Conservation (phyloP, 1,140 invertebrate genomes). For the Ctenoplectra terminalis region DNA sequence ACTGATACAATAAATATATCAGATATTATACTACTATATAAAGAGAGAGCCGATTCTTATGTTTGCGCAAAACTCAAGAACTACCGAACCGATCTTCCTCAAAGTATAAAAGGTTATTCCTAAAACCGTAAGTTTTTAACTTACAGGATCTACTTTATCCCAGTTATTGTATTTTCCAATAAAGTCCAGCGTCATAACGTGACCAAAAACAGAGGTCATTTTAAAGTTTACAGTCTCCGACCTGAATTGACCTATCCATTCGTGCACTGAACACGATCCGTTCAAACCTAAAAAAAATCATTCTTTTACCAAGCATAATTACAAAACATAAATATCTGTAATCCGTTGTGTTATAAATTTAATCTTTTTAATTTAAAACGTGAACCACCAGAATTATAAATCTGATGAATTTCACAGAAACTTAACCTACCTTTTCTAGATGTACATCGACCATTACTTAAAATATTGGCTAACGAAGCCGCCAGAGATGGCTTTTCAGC, state of each 20-base stretch:
- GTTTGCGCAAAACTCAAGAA: too few species aligned
- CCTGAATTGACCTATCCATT: constrained; percentile 94
- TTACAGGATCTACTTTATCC: constrained; percentile 98
- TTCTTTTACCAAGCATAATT: neutral
- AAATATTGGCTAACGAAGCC: constrained; percentile 95
- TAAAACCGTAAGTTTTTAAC: constrained; percentile 48
- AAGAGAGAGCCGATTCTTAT: too few species aligned
- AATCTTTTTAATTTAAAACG: neutral
- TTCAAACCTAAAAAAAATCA: constrained; percentile 88
- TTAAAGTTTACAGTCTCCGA: constrained; percentile 91
- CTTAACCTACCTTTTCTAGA: constrained; percentile 91
- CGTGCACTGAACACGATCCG: constrained; percentile 95
- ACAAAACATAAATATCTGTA: neutral
- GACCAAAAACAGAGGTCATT: constrained; percentile 99
- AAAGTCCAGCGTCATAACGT: constrained; percentile 98
- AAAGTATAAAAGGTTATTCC: neutral
- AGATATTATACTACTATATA: too few species aligned
- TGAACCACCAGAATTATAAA: neutral
- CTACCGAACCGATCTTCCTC: too few species aligned
- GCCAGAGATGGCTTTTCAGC: constrained; percentile 99
- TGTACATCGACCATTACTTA: constrained; percentile 93
- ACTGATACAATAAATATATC: neutral
- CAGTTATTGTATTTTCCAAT: constrained; percentile 98
- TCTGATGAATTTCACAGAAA: neutral
- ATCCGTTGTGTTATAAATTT: neutral